phyloP scores from a whole-genome alignment of 2,113 vertebrate genomes.

The Periophthalmodon schlosseri region DNA sequence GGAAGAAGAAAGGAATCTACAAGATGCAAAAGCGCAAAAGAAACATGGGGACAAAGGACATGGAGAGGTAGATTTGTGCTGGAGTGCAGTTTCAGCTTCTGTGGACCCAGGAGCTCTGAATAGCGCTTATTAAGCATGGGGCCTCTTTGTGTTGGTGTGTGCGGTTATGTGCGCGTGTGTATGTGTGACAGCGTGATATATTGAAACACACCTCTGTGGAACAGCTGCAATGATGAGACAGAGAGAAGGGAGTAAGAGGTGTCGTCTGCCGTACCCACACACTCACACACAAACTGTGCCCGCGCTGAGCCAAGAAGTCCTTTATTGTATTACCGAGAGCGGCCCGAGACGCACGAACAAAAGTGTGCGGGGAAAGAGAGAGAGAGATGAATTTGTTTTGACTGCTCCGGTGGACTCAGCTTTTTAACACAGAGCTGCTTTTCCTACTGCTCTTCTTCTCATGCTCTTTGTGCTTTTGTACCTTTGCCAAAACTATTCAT shows the following conservation, averaged over 20 bases:
- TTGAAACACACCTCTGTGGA: slow-evolving; percentile 76
- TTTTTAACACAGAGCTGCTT: slow-evolving; percentile 63
- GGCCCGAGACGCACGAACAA: slow-evolving; percentile 44
- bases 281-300: slow-evolving; percentile 40
- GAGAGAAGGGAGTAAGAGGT: slow-evolving; percentile 74
- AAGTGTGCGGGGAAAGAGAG: slow-evolving; percentile 30
- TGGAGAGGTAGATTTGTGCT: slow-evolving; percentile 56
- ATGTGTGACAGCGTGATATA: slow-evolving; percentile 73
- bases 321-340: slow-evolving; percentile 71
- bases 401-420: slow-evolving; percentile 71
- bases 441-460: slow-evolving; percentile 26
- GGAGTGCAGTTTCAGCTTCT: slow-evolving; percentile 73
- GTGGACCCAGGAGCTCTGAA: slow-evolving; percentile 75
- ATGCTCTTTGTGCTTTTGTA: slow-evolving; percentile 17
- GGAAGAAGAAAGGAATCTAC: slow-evolving; percentile 19
- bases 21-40: slow-evolving; percentile 30
- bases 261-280: slow-evolving; percentile 53
- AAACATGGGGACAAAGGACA: slow-evolving; percentile 41
- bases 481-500: background rate
- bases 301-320: slow-evolving; percentile 65
- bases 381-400: slow-evolving; percentile 75
- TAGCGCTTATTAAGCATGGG: slow-evolving; percentile 77
- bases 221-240: slow-evolving; percentile 78
- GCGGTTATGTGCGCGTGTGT: slow-evolving; percentile 48
- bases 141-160: slow-evolving; percentile 30